Percentiles rank a stretch among this genome's conserved stretches.
Evolutionary conservation across 2,113 vertebrate genomes (phyloP).

Genomic region (Herpailurus yagouaroundi): DNA sequence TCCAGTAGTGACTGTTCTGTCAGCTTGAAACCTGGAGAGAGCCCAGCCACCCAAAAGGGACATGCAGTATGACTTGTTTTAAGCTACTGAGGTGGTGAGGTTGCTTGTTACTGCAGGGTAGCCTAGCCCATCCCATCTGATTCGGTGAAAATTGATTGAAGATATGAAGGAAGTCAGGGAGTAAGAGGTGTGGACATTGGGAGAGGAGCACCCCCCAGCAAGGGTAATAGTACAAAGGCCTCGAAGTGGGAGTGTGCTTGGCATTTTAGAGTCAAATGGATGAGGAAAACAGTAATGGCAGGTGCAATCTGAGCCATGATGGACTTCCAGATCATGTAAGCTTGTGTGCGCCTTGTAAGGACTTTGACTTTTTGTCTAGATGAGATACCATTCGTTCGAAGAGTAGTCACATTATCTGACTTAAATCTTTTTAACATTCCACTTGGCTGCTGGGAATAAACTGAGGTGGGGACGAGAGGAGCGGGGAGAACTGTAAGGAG

Average conservation of each 20-base stretch:
- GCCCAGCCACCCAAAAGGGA: neutral
- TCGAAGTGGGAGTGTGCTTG: neutral
- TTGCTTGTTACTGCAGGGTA: neutral
- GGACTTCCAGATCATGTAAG: neutral
- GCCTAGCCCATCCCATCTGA: neutral
- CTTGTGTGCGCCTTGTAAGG: neutral
- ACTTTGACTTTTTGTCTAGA: neutral
- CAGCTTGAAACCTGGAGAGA: neutral
- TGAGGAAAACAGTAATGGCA: neutral
- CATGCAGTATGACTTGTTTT: neutral
- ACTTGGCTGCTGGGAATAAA: neutral
- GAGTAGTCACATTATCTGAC: neutral
- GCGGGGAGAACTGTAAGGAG: neutral
- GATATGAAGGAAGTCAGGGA: neutral
- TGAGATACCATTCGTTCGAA: neutral
- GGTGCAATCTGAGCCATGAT: neutral
- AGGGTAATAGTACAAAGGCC: neutral
- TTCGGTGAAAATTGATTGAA: neutral
- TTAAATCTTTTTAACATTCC: neutral
- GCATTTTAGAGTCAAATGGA: neutral
- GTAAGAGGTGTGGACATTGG: neutral
- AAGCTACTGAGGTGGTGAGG: neutral
- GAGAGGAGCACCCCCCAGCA: neutral
- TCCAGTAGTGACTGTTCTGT: neutral
- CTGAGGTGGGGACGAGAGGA: no score